Conservation (phyloP, 2,888 invertebrate species). For the Lepidocyrtoides sp. region DNA sequence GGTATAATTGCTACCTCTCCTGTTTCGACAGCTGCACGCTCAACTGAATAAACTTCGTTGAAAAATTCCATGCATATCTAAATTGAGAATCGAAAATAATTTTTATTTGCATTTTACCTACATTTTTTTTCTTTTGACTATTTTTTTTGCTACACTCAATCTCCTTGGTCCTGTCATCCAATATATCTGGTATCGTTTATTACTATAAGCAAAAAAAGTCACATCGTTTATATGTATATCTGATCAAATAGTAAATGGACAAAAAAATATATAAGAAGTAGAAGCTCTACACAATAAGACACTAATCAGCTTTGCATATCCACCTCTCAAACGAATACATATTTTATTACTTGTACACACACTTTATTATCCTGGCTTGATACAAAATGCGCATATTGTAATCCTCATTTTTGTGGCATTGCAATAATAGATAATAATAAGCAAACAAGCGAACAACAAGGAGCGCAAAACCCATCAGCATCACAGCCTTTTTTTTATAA, state of each 20-base stretch:
- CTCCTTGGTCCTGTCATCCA: slow-evolving; percentile 30
- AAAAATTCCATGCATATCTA: slow-evolving; percentile 58
- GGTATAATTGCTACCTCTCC: neutral
- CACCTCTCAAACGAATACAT: slow-evolving; percentile 14
- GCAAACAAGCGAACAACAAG: slow-evolving; percentile 34
- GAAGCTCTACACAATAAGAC: slow-evolving; percentile 1
- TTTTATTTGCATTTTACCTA: slow-evolving; percentile 18
- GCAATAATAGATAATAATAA: slow-evolving; percentile 55
- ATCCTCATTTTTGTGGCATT: slow-evolving; percentile 38
- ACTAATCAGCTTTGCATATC: slow-evolving; percentile 11
- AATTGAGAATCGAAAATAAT: slow-evolving; percentile 65
- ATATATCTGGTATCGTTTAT: slow-evolving; percentile 1
- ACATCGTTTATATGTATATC: neutral
- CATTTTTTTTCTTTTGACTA: neutral
- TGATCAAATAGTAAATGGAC: neutral
- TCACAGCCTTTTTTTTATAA: slow-evolving; percentile 27
- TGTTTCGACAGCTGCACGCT: neutral
- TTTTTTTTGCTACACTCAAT: slow-evolving; percentile 7
- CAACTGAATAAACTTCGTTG: neutral
- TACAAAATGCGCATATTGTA: slow-evolving; percentile 53
- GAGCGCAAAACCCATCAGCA: slow-evolving; percentile 34
- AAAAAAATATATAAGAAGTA: neutral
- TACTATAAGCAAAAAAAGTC: slow-evolving; percentile 11
- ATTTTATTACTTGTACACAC: slow-evolving; percentile 43
- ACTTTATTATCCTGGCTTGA: slow-evolving; percentile 28